These are phyloP conservation scores for Avahi laniger DNA, from an alignment of 2,797 vertebrate genomes.

Conservation along the genomic window DNA sequence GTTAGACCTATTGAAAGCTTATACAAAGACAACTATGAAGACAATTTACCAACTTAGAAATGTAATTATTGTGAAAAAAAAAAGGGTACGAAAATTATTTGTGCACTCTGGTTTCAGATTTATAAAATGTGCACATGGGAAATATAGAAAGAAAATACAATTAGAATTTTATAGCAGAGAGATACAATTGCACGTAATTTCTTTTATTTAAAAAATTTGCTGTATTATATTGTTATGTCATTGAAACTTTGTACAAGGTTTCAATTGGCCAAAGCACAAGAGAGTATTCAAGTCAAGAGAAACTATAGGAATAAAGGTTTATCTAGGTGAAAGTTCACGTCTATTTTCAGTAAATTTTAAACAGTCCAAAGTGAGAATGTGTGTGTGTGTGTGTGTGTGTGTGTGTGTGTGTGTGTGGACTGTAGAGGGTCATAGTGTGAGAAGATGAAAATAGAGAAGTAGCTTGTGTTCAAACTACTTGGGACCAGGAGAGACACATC, in stretches of 20 bases:
- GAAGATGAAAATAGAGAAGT: background rate
- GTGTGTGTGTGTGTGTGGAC: background rate
- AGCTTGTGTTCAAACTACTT: background rate
- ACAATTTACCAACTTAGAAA: background rate
- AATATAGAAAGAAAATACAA: conserved; percentile 24
- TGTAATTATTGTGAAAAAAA: background rate
- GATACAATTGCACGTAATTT: background rate
- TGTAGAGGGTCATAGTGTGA: background rate
- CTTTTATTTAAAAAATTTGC: conserved; percentile 10
- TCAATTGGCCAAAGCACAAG: background rate
- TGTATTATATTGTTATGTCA: background rate
- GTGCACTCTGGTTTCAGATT: background rate
- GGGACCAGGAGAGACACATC: background rate
- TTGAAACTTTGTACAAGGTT: background rate
- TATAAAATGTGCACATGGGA: conserved; percentile 4
- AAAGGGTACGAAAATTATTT: background rate
- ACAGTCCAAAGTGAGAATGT: background rate
- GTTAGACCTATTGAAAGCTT: background rate
- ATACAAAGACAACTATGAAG: background rate
- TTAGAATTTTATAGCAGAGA: conserved; percentile 13
- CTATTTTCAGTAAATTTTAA: background rate
- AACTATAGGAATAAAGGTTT: background rate
- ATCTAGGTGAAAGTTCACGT: background rate
- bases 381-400: background rate
- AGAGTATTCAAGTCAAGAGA: background rate